Base-by-base conservation (phyloP, 2,888 invertebrate species). In the Parnassius glacialis region DNA sequence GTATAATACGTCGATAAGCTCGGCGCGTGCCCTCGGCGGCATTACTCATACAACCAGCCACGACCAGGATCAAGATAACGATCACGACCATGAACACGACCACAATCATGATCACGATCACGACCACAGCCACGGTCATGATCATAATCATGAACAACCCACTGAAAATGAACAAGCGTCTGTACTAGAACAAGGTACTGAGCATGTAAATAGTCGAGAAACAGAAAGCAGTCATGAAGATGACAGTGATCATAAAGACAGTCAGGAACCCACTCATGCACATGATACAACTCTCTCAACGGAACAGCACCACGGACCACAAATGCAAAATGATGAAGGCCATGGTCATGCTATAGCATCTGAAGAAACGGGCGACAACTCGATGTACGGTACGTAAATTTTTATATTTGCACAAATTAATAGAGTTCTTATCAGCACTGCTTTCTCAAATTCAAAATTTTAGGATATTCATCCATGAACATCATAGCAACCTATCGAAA, bases 1-100 rank as follows among this genome's bases (percentile, higher is more conserved):
- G 74, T 87, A 85, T 79, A 92, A 91, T 72, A 74, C 82, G 9
- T 84, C 90, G 1, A 79, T 92, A 62, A 92, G 93, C 65, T 93
- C 92, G 59, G 93, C 93, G 65, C 93, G 94, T 70, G 93, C 95
- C 65, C 87, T 93, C 59, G 92, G 89, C 64, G 92, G 93, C 58
- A 87, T 93, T 48, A 87, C 92, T 9, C 59, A 65, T 55, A 66
- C 64, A 34, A 65, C 66, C 43, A 66, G 42, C 57, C 65, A 71
- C 52, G 70, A 72, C 44, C 70, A 73, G 20, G 68, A 70, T 64
- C 69, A 74, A 56, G 76, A 70, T 59, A 70, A 70, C 56, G 64
- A 67, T 59, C 69, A 56, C 66, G 72, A 58, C 41, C 70, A 64
- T 61, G 66, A 72, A 11, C 64, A 67, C 54, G 64, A 65, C 16